Conservation (phyloP, 30 jellyfish, hydroid and myxozoan species). For the Cassiopea xamachana region DNA sequence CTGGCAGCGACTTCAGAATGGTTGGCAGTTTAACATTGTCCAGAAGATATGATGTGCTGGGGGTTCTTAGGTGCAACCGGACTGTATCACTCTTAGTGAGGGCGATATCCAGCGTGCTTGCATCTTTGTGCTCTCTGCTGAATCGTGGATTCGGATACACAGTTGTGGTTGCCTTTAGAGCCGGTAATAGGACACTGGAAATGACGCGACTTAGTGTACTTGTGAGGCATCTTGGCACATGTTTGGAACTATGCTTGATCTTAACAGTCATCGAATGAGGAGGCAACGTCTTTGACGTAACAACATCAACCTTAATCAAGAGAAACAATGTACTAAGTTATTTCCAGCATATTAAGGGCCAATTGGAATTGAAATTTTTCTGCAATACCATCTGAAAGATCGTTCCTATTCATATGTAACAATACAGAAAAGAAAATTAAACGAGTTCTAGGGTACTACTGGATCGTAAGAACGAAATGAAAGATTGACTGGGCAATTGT, state of each 20-base stretch:
- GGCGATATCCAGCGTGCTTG: conserved; percentile 9
- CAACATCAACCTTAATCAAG: conserved; percentile 41
- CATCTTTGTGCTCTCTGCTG: conserved; percentile 4
- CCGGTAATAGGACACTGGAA: conserved; percentile 1
- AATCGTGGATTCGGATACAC: conserved; percentile 46
- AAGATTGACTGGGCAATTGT: too few relatives aligned
- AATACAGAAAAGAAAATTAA: too few relatives aligned
- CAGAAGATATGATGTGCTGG: conserved; percentile 2
- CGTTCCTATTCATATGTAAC: too few relatives aligned
- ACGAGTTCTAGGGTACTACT: too few relatives aligned
- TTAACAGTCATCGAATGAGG: conserved; percentile 53
- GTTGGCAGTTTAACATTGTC: conserved; percentile 68
- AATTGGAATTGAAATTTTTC: too few relatives aligned
- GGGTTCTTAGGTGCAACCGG: conserved; percentile 29
- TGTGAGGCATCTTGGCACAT: conserved; percentile 34
- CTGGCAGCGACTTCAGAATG: conserved; percentile 42
- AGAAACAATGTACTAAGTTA: not conserved
- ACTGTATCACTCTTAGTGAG: conserved; percentile 38
- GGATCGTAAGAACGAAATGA: too few relatives aligned
- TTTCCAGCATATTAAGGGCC: not conserved
- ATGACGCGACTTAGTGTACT: conserved; percentile 20
- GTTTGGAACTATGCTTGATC: conserved; percentile 17
- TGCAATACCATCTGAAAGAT: too few relatives aligned
- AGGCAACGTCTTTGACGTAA: conserved; percentile 33
- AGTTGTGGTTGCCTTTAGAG: conserved; percentile 12